These are phyloP conservation scores for Netelia virgata DNA, from an alignment of 2,888 invertebrate genomes.

Conservation along the genomic window DNA sequence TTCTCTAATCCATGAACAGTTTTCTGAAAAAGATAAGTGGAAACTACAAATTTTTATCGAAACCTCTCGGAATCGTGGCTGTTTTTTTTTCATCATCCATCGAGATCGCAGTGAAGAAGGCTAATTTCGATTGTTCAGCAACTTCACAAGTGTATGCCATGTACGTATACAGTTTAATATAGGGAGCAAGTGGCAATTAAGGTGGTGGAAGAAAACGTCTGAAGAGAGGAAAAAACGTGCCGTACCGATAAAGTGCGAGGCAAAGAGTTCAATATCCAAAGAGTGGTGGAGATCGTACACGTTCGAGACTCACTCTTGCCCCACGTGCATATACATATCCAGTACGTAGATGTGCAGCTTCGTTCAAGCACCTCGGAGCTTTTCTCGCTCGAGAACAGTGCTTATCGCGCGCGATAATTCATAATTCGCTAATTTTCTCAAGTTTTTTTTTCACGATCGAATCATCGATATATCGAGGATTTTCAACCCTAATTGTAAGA, in stretches of 20 bases:
- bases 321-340: neutral
- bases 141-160: conserved; percentile 73
- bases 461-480: conserved; percentile 9
- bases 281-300: conserved; percentile 45
- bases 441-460: conserved; percentile 77
- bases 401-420: conserved; percentile 74
- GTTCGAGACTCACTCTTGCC: conserved; percentile 22
- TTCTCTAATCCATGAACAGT: neutral
- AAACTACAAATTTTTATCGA: neutral
- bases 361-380: conserved; percentile 39
- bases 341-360: neutral
- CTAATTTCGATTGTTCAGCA: conserved; percentile 81
- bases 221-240: conserved; percentile 51
- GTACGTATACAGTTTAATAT: conserved; percentile 58
- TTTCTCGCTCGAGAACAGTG: conserved; percentile 34
- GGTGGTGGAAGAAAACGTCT: conserved; percentile 44
- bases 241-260: conserved; percentile 41
- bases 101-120: conserved; percentile 74
- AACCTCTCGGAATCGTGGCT: neutral
- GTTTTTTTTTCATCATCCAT: conserved; percentile 34
- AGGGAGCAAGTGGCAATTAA: conserved; percentile 55
- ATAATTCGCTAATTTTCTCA: conserved; percentile 83
- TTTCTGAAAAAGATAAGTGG: neutral
- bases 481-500: neutral
- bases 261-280: conserved; percentile 30